Base-by-base conservation (phyloP, 1,140 invertebrate genomes). In the Probaryconus sp. region DNA sequence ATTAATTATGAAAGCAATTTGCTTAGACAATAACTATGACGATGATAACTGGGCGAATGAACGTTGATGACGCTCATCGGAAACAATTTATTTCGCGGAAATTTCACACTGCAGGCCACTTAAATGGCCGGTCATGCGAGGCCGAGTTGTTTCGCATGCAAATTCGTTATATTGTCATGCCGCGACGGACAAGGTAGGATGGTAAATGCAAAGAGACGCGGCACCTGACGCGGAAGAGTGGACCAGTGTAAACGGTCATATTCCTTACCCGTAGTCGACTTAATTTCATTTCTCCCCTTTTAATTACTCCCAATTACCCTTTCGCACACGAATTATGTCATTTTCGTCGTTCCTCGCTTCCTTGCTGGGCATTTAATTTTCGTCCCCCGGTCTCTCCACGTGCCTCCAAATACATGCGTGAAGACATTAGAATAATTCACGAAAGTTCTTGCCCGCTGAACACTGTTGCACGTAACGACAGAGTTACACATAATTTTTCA, bases 301-400 rank as follows among this genome's bases (percentile, higher is more conserved):
- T 85, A 86, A 86, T 87, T 86, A 85, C 83, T 80, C 83, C 77
- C 83, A 87, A 87, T 87, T 87, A 83, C 81, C 81, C 79, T 79
- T 76, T 75, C 75, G 80, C 80, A 84, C 81, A 78, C 80, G 80
- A 87, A 87, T 86, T 83, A 85, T 83, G 81, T 84, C 81, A 85
- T 85, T 86, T n/a, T 85, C 74, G 78, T 64, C 58, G 60, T 64
- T 70, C 11, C 55, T 55, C 55, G 43, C 33, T 65, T 37, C 43
- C 55, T 70, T 18, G 48, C 26, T 53, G 53, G 17, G 9, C 45
- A 58, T 71, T 76, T 76, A 61, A 76, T 76, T 76, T 76, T 68
- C 65, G 35, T 55, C 35, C 50, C 64, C 20, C 55, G 48, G n/a
- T n/a, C n/a, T 35, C 42, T 35, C 21, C 48, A 45, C 63, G 55